phyloP scores from a whole-genome alignment of 2,888 invertebrate genomes.

The Catocala fraxini region DNA sequence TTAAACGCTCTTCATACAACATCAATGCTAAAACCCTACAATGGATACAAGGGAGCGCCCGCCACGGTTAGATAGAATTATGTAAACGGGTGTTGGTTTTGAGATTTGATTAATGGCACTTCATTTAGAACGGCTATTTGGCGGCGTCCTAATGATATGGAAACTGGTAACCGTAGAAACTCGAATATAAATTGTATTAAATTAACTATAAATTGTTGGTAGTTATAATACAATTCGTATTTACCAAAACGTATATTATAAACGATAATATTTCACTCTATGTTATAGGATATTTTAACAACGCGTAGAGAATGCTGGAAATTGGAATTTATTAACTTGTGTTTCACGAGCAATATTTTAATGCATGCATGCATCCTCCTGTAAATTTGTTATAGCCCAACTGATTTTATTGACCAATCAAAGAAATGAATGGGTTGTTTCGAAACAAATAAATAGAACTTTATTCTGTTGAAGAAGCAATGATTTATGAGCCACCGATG shows the following conservation, averaged over 20 bases:
- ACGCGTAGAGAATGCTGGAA: conserved; percentile 12
- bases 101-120: conserved; percentile 70
- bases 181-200: conserved; percentile 42
- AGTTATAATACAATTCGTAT: conserved; percentile 32
- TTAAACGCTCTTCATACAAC: conserved; percentile 27
- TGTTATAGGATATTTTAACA: not conserved
- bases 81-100: conserved; percentile 64
- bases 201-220: conserved; percentile 25
- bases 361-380: not conserved
- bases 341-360: no score
- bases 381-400: not conserved
- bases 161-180: conserved; percentile 38
- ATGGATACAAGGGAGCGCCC: conserved; percentile 42
- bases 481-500: conserved; percentile 61
- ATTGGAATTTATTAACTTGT: no score
- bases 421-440: conserved; percentile 52
- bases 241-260: not conserved
- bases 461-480: conserved; percentile 48
- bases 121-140: conserved; percentile 61
- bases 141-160: conserved; percentile 54
- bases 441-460: conserved; percentile 57
- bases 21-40: conserved; percentile 33
- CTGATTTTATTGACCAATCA: conserved; percentile 41
- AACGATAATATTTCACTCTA: no score
- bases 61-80: conserved; percentile 55